Base-by-base conservation (phyloP, 2,888 invertebrate species). In the Rhagophthalmus giganteus region DNA sequence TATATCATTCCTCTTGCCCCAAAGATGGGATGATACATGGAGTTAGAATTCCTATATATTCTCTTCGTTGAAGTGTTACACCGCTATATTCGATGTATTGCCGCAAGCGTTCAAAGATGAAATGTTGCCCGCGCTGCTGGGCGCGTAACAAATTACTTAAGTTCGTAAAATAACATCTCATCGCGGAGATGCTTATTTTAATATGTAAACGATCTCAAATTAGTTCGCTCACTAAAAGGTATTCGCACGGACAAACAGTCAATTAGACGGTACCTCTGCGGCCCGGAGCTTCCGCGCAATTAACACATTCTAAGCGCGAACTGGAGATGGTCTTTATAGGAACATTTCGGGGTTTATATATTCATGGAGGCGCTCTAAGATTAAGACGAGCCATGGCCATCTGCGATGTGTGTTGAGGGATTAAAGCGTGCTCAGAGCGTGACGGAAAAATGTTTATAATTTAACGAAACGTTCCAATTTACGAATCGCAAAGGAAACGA, bases 351-450 rank as follows among this genome's bases (percentile, higher is more conserved):
- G 62, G 61, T 66, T 70, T 69, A 70, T 69, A 68, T 71, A 72
- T 72, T 72, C 72, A 72, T 63, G 64, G 68, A 62, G 67, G 66
- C 70, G 70, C 66, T 69, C 69, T 47, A 68, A 70, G 71, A 71
- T 72, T 71, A 72, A 72, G 72, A 70, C 66, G 66, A 58, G 49
- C 39, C 53, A 45, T 63, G 68, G 66, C 67, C 69, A 65, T 67
- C 66, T 65, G 56, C 60, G 67, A 59, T 62, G 67, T 69, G 68
- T 70, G 67, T 51, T 46, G 46, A 59, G 45, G 56, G 55, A 51
- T 54, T 58, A 55, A 45, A 34, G 31, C 31, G 16, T 44, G 39
- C 48, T 53, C 44, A 53, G 37, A 34, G 42, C 16, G 32, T 42
- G 53, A 48, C 31, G 48, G 42, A 53, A 47, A n/a, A 53, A 44